A percentile compares a stretch with the other conserved stretches of the same genome.
These are phyloP conservation scores for Idris sp. DNA, from an alignment of 1,140 invertebrate genomes.

Conservation along the genomic window DNA sequence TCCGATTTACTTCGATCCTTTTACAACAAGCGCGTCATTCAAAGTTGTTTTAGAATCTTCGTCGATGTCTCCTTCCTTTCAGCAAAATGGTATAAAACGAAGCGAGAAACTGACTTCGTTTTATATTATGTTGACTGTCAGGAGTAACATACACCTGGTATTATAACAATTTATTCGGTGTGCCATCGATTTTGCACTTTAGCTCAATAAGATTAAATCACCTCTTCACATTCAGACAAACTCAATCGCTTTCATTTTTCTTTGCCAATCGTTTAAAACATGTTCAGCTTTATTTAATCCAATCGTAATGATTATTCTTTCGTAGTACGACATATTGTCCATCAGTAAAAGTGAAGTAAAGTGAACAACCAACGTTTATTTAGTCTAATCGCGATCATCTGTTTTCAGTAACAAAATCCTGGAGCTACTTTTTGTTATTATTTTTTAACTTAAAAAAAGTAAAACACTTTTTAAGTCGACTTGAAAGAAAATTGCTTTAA, in stretches of 20 bases:
- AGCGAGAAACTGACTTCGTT: constrained; percentile 38
- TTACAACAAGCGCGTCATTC: constrained; percentile 50
- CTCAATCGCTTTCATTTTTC: constrained; percentile 27
- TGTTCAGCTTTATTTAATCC: constrained; percentile 1
- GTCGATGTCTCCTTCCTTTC: constrained; percentile 32
- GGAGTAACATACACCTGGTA: constrained; percentile 41
- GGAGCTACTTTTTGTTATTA: too few relatives aligned
- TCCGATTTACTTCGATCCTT: constrained; percentile 48
- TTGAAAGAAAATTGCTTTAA: too few relatives aligned
- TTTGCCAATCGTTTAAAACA: not conserved
- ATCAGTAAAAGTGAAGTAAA: too few relatives aligned
- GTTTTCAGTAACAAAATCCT: too few relatives aligned
- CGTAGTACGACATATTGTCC: too few relatives aligned
- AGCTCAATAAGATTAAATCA: constrained; percentile 35
- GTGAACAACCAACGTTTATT: too few relatives aligned
- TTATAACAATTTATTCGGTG: constrained; percentile 46
- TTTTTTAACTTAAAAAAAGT: too few relatives aligned
- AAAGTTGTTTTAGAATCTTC: constrained; percentile 54
- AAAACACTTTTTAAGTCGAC: too few relatives aligned
- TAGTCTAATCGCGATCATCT: too few relatives aligned
- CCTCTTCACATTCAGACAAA: constrained; percentile 4
- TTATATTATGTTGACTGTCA: constrained; percentile 39
- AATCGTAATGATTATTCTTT: too few relatives aligned
- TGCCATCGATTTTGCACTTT: constrained; percentile 42
- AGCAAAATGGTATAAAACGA: constrained; percentile 38